Evolutionary conservation across 2,113 vertebrate genomes (phyloP), one percentile per base, ranked within the genome.

Genomic region (Hippoglossus stenolepis): DNA sequence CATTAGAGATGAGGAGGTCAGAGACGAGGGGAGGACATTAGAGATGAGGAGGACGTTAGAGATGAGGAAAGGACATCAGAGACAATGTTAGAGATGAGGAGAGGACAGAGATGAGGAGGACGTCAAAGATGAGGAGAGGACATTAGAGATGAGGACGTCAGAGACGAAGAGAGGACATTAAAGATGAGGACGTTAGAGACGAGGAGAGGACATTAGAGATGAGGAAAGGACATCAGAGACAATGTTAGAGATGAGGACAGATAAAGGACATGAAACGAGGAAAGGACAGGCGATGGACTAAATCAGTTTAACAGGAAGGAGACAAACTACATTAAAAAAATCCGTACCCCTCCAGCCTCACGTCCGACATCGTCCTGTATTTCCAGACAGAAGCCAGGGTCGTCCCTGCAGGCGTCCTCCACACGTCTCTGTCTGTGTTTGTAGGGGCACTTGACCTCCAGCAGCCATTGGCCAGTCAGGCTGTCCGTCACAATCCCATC

Each of bases 391-490:
- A 97, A 97, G 2, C 62, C 28, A 0, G 40, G 74, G 86, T 97
- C 95, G 0, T 94, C 90, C 47, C 73, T 84, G 84, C 95, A 96
- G 77, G 96, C 96, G 51, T 95, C 90, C 0, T 80, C 88, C 70
- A 96, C 92, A 0, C 89, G 92, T 35, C 70, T 85, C 3, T 94
- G 20, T 51, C 91, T 88, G 88, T 97, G 95, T 73, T 97, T 96
- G 82, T 91, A 95, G 20, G 96, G 96, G 91, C 96, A 96, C 86
- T 96, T 97, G 35, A 96, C 95, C 80, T 96, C 96, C 88, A 94
- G 86, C 73, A 96, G 80, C 20, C 71, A 8, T 65, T 90, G 82
- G 23, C 93, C 91, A 0, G 89, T 95, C 20, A 0, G 38, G 0
- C 3, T 61, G 43, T 96, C 95, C 13, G n/a, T 91, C 85, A 96